Evolutionary conservation across 2,113 vertebrate species (phyloP), one percentile per base, ranked within the genome.

Genomic region (Lamprologus ornatipinnis): DNA sequence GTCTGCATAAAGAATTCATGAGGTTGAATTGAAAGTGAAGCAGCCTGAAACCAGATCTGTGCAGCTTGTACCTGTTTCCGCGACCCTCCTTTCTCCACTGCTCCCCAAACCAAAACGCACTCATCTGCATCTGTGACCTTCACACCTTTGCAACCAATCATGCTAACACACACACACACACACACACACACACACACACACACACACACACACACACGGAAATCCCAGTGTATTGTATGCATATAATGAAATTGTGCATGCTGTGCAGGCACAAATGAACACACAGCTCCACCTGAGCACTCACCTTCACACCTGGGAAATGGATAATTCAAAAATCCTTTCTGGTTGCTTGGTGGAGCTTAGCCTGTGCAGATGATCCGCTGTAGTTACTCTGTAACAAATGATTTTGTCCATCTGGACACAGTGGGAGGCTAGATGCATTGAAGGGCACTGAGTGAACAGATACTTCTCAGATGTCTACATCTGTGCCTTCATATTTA

Each of bases 41-140:
- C 13, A 82, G 8, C 85, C 86, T 87, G 83, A 91, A 89, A 86
- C 85, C 93, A 90, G 82, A 85, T 85, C 35, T 21, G 14, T 82
- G 54, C 21, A 5, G 8, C 80, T 81, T 82, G 26, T 83, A 45
- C 65, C 15, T 89, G 37, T 82, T 53, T 83, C 68, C 15, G 58
- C 12, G 4, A 85, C 65, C 57, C 80, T 51, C 23, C 42, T 42
- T 57, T 75, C 15, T 63, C 9, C 63, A 82, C 58, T 6, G 12
- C 81, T 31, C 37, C 73, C 42, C 37, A 26, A 80, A 85, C 70
- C 21, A 84, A 49, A 65, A 8, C 2, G 45, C 9, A 31, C 82
- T 85, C 12, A 5, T 82, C 83, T 84, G 87, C 70, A 49, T 88
- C 85, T 55, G n/a, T 86, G 81, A 89, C 68, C 83, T 63, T 84